phyloP scores from a whole-genome alignment of 2,888 invertebrate genomes.

The Agrotis puta region DNA sequence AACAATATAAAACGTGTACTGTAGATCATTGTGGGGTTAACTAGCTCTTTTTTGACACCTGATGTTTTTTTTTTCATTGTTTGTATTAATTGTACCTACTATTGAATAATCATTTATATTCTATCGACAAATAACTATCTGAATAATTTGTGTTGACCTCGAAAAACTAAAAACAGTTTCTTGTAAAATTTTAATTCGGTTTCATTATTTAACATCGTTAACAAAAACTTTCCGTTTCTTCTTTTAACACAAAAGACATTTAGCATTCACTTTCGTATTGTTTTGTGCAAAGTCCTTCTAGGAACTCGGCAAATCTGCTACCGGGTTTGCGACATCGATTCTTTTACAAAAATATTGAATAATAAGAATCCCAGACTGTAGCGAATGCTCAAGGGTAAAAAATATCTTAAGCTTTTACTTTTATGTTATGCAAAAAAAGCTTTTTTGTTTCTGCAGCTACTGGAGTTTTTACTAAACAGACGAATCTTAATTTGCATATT shows the following conservation, averaged over 20 bases:
- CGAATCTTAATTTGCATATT: conserved; percentile 23
- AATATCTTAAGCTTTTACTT: conserved; percentile 59
- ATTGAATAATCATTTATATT: background rate
- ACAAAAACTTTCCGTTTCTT: conserved; percentile 69
- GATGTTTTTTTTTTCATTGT: background rate
- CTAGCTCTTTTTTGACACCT: background rate
- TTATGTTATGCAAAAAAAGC: conserved; percentile 47
- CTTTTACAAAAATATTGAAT: conserved; percentile 52
- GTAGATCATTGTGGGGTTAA: background rate
- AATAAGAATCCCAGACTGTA: conserved; percentile 37
- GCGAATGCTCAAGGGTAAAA: conserved; percentile 56
- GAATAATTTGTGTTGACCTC: conserved; percentile 1
- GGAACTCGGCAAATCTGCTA: conserved; percentile 78
- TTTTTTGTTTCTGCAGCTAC: conserved; percentile 37
- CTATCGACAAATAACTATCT: background rate
- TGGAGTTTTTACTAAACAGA: conserved; percentile 22
- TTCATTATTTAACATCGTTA: conserved; percentile 16
- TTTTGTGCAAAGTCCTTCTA: conserved; percentile 84
- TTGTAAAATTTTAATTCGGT: conserved; percentile 16
- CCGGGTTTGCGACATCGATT: conserved; percentile 63
- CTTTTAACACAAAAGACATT: conserved; percentile 59
- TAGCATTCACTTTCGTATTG: conserved; percentile 70
- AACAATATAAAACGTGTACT: background rate
- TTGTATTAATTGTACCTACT: background rate
- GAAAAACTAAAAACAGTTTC: background rate